Evolutionary conservation across 2,797 vertebrate genomes (phyloP).

Genomic region (Microcaecilia unicolor): DNA sequence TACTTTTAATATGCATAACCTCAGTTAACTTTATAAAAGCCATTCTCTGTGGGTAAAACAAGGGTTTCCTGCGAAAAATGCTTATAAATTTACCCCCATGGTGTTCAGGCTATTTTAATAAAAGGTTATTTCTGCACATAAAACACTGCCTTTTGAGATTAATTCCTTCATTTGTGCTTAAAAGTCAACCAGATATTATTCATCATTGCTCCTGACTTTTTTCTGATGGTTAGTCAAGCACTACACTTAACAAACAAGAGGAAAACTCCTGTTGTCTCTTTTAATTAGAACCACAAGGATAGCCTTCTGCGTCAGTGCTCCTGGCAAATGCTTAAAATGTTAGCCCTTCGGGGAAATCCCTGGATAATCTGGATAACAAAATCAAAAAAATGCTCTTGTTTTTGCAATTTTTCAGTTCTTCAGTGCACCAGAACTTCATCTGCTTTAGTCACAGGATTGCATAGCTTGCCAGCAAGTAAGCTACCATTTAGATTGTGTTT

Average conservation of each 20-base stretch:
- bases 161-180: background rate
- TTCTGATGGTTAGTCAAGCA: background rate
- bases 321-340: constrained; percentile 17
- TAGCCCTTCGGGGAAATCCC: constrained; percentile 11
- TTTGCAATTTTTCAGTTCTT: constrained; percentile 11
- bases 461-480: constrained; percentile 21
- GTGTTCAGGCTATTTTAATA: too few species aligned
- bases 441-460: constrained; percentile 14
- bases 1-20: too few species aligned
- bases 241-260: background rate
- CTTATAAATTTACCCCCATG: too few species aligned
- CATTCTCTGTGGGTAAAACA: too few species aligned
- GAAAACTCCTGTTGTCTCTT: background rate
- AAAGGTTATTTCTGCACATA: too few species aligned
- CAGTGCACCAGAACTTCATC: constrained; percentile 24
- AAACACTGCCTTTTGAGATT: too few species aligned
- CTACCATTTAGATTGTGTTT: constrained; percentile 16
- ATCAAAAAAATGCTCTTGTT: constrained; percentile 20
- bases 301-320: constrained; percentile 10
- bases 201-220: background rate
- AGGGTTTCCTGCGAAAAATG: too few species aligned
- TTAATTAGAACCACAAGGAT: background rate
- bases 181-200: accelerated
- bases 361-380: constrained; percentile 26
- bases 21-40: too few species aligned